Evolutionary conservation across 2,888 invertebrate species (phyloP).

Genomic region (Autographa gamma): DNA sequence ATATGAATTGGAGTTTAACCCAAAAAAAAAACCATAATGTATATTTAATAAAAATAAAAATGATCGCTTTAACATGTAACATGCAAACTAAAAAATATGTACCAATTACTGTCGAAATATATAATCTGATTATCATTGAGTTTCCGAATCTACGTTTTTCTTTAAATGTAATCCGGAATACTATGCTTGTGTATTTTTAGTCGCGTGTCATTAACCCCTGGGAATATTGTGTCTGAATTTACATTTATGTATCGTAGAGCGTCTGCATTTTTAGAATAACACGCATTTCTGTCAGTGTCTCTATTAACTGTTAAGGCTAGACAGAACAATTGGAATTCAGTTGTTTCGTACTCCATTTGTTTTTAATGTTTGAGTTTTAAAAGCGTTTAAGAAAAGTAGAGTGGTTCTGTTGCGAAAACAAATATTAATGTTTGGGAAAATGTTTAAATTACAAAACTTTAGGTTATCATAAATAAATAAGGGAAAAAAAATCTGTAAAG

Average conservation of each 20-base stretch:
- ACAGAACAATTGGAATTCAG: constrained; percentile 18
- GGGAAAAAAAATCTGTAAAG: too few relatives aligned
- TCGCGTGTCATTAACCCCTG: constrained; percentile 49
- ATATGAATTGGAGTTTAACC: background rate
- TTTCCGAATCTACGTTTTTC: constrained; percentile 29
- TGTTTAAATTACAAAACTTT: too few relatives aligned
- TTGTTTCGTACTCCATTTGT: constrained; percentile 35
- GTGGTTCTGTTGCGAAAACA: too few relatives aligned
- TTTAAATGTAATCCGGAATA: constrained; percentile 39
- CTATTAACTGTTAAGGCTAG: constrained; percentile 28
- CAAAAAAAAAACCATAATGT: background rate
- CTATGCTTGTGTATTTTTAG: constrained; percentile 56
- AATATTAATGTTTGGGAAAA: too few relatives aligned
- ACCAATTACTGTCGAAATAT: constrained; percentile 16
- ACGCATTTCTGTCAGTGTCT: constrained; percentile 31
- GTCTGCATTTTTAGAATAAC: constrained; percentile 51
- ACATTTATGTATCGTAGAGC: constrained; percentile 41
- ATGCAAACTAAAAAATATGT: background rate
- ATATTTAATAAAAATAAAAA: too few relatives aligned
- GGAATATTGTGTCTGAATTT: constrained; percentile 46
- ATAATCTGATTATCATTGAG: constrained; percentile 27
- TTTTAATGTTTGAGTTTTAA: constrained; percentile 13
- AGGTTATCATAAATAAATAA: too few relatives aligned
- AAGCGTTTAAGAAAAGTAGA: background rate
- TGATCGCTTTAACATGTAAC: background rate